These are phyloP conservation scores for Atta cephalotes DNA, from an alignment of 1,140 invertebrate genomes.

Conservation along the genomic window DNA sequence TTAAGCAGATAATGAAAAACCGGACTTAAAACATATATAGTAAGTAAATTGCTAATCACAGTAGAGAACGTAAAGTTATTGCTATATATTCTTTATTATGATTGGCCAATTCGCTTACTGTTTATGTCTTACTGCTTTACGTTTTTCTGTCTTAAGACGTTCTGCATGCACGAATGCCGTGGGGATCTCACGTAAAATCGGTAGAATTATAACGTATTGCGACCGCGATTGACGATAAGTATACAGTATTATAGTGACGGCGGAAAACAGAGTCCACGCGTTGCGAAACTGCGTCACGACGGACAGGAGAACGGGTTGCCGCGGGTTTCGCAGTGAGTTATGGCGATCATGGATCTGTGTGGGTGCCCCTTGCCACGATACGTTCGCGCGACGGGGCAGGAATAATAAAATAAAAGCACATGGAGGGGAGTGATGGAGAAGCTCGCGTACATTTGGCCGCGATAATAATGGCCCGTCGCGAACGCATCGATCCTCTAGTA, in stretches of 20 bases:
- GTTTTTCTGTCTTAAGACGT: no score
- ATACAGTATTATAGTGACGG: constrained; percentile 58
- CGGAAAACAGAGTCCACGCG: constrained; percentile 18
- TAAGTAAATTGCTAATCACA: no score
- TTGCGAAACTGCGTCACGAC: constrained; percentile 66
- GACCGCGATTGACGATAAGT: constrained; percentile 64
- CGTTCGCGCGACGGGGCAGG: constrained; percentile 65
- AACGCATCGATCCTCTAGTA: constrained; percentile 67
- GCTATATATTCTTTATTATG: no score
- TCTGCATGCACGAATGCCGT: not conserved
- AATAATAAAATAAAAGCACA: constrained; percentile 78
- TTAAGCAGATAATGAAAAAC: no score
- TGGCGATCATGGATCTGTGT: constrained; percentile 70
- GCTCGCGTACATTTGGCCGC: constrained; percentile 67
- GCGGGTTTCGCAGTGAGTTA: constrained; percentile 75
- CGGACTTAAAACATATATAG: no score
- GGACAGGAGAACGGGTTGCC: constrained; percentile 66
- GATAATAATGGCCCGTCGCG: constrained; percentile 70
- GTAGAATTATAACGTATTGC: constrained; percentile 59
- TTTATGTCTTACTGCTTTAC: no score
- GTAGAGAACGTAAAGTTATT: no score
- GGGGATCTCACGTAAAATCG: constrained; percentile 59
- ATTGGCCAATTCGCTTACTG: no score
- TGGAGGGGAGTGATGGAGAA: constrained; percentile 64
- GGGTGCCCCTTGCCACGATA: constrained; percentile 68